phyloP scores from a whole-genome alignment of 1,140 invertebrate genomes.

The Drosophila kanapiae region DNA sequence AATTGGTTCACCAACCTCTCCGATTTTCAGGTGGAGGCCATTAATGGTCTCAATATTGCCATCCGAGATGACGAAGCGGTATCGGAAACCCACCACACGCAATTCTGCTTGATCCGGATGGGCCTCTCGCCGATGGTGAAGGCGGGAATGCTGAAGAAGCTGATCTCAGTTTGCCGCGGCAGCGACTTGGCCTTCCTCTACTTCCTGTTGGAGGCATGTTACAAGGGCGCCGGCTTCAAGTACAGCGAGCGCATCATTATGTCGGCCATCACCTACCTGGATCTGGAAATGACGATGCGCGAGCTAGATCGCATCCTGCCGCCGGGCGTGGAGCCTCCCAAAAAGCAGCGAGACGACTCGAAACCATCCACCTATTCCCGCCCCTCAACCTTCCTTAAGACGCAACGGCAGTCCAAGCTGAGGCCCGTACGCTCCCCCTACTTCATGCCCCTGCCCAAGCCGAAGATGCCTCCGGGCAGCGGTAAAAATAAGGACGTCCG shows the following conservation, averaged over 20 bases:
- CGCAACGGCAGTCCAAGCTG: background rate
- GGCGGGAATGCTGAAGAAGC: background rate
- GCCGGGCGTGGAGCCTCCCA: constrained; percentile 21
- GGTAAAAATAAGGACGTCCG: background rate
- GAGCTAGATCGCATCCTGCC: constrained; percentile 45
- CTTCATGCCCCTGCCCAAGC: constrained; percentile 21
- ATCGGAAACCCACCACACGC: constrained; percentile 23
- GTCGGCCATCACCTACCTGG: constrained; percentile 33
- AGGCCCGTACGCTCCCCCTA: constrained; percentile 15
- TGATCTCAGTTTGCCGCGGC: constrained; percentile 21
- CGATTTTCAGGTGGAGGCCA: constrained; percentile 26
- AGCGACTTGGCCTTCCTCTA: constrained; percentile 49
- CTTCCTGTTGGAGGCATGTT: constrained; percentile 41
- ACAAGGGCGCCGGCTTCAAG: constrained; percentile 10
- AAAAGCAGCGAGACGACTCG: background rate
- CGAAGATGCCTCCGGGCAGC: background rate
- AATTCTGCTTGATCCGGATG: constrained; percentile 17
- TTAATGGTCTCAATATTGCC: constrained; percentile 7
- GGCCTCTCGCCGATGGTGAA: constrained; percentile 36
- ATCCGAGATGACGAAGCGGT: constrained; percentile 33
- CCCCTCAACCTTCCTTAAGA: no score
- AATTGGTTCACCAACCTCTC: constrained; percentile 42
- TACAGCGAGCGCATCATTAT: constrained; percentile 34
- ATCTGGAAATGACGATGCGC: constrained; percentile 39
- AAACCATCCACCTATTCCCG: background rate